Evolutionary conservation across 1,140 invertebrate species (phyloP).

Genomic region (Drosophila sturtevanti): DNA sequence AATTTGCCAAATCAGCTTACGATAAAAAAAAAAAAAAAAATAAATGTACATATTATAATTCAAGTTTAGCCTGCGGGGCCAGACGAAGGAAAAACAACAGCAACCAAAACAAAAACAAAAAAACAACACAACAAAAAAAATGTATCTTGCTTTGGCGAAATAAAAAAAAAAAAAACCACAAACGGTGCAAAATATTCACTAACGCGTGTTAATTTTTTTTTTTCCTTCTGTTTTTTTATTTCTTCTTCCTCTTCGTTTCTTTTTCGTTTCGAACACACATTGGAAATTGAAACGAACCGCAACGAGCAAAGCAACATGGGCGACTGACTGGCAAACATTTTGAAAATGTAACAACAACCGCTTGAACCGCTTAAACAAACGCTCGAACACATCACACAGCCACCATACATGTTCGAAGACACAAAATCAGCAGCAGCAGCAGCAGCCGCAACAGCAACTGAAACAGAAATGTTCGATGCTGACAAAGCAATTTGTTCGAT

Average conservation of each 20-base stretch:
- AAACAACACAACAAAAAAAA: conserved; percentile 58
- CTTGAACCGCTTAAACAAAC: too few species aligned
- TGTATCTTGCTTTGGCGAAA: conserved; percentile 37
- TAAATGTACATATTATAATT: conserved; percentile 50
- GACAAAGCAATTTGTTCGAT: too few species aligned
- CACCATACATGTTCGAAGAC: too few species aligned
- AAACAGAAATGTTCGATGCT: too few species aligned
- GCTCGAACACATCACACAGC: too few species aligned
- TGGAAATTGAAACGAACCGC: neutral
- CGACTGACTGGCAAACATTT: too few species aligned
- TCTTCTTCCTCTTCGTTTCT: too few species aligned
- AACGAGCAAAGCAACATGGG: conserved; percentile 12
- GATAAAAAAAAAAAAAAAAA: conserved; percentile 12
- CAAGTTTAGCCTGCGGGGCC: conserved; percentile 71
- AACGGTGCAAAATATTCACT: conserved; percentile 32
- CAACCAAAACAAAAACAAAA: conserved; percentile 30
- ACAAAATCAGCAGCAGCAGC: too few species aligned
- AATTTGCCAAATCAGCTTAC: conserved; percentile 74
- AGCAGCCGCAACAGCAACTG: too few species aligned
- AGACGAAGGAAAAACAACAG: conserved; percentile 36
- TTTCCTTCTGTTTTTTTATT: neutral
- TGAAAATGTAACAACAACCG: too few species aligned
- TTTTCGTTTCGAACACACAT: too few species aligned
- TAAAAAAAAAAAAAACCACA: conserved; percentile 44
- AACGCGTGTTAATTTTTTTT: conserved; percentile 17